These are phyloP conservation scores for Hetaerina titia DNA, from an alignment of 2,888 invertebrate species.

Conservation along the genomic window DNA sequence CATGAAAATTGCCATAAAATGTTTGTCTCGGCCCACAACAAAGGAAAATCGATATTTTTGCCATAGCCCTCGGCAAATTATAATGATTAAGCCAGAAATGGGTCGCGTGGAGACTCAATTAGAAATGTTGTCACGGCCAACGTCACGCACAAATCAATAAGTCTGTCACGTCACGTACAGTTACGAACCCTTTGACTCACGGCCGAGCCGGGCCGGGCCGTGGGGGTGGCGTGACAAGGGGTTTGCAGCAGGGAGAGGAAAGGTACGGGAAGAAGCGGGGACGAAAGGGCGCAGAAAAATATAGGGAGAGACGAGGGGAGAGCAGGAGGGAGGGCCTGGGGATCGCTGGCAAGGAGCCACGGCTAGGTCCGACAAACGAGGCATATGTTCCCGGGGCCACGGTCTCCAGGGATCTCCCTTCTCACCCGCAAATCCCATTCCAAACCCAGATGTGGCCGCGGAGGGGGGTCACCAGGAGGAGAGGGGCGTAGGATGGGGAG, in stretches of 20 bases:
- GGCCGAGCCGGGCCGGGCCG: background rate
- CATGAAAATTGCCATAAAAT: too few relatives aligned
- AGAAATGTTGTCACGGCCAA: too few relatives aligned
- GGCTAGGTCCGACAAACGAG: conserved; percentile 36
- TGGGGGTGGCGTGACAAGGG: background rate
- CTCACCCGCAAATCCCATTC: conserved; percentile 54
- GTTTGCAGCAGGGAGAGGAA: background rate
- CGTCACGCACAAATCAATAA: too few relatives aligned
- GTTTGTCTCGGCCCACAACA: too few relatives aligned
- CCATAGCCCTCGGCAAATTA: too few relatives aligned
- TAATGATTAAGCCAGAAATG: too few relatives aligned
- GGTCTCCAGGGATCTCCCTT: background rate
- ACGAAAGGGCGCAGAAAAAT: background rate
- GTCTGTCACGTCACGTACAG: too few relatives aligned
- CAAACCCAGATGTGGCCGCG: conserved; percentile 45
- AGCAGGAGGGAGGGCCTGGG: background rate
- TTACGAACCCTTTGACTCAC: too few relatives aligned
- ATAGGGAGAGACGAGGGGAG: background rate
- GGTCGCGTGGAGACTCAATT: too few relatives aligned
- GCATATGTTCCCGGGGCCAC: conserved; percentile 57
- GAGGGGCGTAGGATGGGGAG: background rate
- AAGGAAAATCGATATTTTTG: too few relatives aligned
- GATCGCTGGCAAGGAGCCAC: conserved; percentile 59
- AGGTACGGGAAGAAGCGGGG: background rate
- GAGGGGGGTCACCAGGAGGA: background rate